phyloP scores from a whole-genome alignment of 1,140 invertebrate genomes.

The Choristoneura fumiferana region DNA sequence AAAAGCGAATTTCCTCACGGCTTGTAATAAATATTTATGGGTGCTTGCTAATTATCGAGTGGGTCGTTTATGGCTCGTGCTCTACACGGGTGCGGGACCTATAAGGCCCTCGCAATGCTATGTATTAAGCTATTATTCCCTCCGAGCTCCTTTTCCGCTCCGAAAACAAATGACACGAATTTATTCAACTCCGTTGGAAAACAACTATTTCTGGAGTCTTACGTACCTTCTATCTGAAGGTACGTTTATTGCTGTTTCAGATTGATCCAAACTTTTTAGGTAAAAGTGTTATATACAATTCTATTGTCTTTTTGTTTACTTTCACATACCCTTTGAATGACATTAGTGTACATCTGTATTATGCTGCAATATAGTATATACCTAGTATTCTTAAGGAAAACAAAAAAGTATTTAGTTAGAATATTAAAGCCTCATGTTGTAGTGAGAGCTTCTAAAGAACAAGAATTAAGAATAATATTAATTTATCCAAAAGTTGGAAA shows the following conservation, averaged over 20 bases:
- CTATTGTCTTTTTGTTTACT: conserved; percentile 23
- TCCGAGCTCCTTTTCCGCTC: conserved; percentile 18
- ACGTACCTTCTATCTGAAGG: conserved; percentile 29
- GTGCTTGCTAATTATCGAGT: conserved; percentile 30
- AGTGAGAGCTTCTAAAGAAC: too few relatives aligned
- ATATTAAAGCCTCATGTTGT: too few relatives aligned
- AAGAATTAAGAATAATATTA: too few relatives aligned
- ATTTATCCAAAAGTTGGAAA: too few relatives aligned
- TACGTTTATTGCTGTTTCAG: conserved; percentile 31
- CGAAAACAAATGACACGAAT: conserved; percentile 54
- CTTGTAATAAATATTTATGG: conserved; percentile 19
- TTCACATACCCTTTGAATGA: too few relatives aligned
- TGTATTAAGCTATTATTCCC: conserved; percentile 38
- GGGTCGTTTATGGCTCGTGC: conserved; percentile 24
- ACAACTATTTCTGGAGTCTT: conserved; percentile 39
- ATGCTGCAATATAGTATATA: too few relatives aligned
- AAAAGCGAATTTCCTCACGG: conserved; percentile 11
- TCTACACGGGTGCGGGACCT: conserved; percentile 16
- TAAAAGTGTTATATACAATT: neutral
- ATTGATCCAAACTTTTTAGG: conserved; percentile 32
- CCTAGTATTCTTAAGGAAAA: too few relatives aligned
- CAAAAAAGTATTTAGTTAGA: too few relatives aligned
- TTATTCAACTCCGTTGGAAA: conserved; percentile 43
- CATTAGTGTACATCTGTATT: too few relatives aligned
- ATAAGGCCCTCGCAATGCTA: conserved; percentile 19